These are phyloP conservation scores for Mugil cephalus DNA, from an alignment of 2,113 vertebrate genomes.

Conservation along the genomic window DNA sequence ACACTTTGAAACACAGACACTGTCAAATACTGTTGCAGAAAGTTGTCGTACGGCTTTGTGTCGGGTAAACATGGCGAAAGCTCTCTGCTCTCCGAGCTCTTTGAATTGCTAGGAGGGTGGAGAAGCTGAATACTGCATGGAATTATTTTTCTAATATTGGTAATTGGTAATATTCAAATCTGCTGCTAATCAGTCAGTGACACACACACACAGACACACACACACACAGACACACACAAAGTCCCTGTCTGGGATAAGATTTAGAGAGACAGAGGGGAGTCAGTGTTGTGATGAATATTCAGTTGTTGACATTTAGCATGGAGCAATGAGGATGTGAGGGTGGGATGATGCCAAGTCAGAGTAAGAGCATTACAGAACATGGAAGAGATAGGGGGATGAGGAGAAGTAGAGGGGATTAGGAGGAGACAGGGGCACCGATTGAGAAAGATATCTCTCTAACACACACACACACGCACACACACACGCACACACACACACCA, in stretches of 20 bases:
- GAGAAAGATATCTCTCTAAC: slow-evolving; percentile 44
- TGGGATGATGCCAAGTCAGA: slow-evolving; percentile 71
- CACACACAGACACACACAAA: slow-evolving; percentile 5
- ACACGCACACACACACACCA: slow-evolving; percentile 31
- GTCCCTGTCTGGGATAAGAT: slow-evolving; percentile 59
- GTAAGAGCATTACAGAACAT: slow-evolving; percentile 73
- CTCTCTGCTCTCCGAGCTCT: slow-evolving; percentile 4
- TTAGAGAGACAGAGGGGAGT: slow-evolving; percentile 62
- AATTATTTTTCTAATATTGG: slow-evolving; percentile 68
- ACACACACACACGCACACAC: slow-evolving; percentile 30
- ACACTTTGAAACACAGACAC: slow-evolving; percentile 8
- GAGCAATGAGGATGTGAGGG: slow-evolving; percentile 60
- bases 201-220: slow-evolving; percentile 6
- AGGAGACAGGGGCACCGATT: slow-evolving; percentile 42
- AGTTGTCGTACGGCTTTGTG: neutral
- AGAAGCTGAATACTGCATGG: slow-evolving; percentile 52
- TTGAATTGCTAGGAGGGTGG: slow-evolving; percentile 37
- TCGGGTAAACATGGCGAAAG: slow-evolving; percentile 11
- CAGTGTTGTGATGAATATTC: slow-evolving; percentile 79
- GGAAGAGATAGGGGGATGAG: slow-evolving; percentile 50
- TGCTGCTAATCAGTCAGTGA: slow-evolving; percentile 69
- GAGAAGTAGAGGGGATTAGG: slow-evolving; percentile 53
- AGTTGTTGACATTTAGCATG: slow-evolving; percentile 80
- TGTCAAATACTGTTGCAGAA: neutral
- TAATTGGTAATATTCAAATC: slow-evolving; percentile 75